These are phyloP conservation scores for Oxyscelio sp. DNA, from an alignment of 2,888 invertebrate species.

Conservation along the genomic window DNA sequence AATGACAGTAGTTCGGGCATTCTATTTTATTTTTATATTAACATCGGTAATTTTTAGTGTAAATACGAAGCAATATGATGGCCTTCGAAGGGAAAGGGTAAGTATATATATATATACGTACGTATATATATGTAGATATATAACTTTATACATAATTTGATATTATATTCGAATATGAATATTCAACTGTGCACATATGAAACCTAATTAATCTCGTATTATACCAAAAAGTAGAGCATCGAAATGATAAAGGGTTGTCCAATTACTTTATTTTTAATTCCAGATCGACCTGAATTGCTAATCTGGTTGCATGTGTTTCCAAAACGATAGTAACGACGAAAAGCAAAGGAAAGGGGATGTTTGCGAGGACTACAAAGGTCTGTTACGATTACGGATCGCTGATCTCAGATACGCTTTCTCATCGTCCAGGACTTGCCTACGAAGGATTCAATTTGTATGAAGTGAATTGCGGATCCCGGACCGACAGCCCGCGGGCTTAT, in stretches of 20 bases:
- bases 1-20: too few relatives aligned
- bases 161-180: background rate
- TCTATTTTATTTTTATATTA: too few relatives aligned
- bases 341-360: slow-evolving; percentile 72
- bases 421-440: slow-evolving; percentile 83
- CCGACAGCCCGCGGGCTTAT: slow-evolving; percentile 87
- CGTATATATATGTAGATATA: too few relatives aligned
- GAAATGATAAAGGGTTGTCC: slow-evolving; percentile 35
- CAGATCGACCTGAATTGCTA: slow-evolving; percentile 71
- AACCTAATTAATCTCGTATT: slow-evolving; percentile 39
- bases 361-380: slow-evolving; percentile 81
- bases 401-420: slow-evolving; percentile 85
- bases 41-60: too few relatives aligned
- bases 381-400: slow-evolving; percentile 84
- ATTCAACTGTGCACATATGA: slow-evolving; percentile 1
- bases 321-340: slow-evolving; percentile 70
- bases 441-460: slow-evolving; percentile 86
- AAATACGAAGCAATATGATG: too few relatives aligned
- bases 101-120: too few relatives aligned
- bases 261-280: slow-evolving; percentile 67
- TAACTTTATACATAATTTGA: too few relatives aligned
- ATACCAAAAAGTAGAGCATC: slow-evolving; percentile 14
- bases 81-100: too few relatives aligned
- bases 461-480: slow-evolving; percentile 86
- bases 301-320: slow-evolving; percentile 72